A percentile compares a stretch with the other conserved stretches of the same genome.
phyloP scores from a whole-genome alignment of 2,113 vertebrate species.

The Epinephelus fuscoguttatus region DNA sequence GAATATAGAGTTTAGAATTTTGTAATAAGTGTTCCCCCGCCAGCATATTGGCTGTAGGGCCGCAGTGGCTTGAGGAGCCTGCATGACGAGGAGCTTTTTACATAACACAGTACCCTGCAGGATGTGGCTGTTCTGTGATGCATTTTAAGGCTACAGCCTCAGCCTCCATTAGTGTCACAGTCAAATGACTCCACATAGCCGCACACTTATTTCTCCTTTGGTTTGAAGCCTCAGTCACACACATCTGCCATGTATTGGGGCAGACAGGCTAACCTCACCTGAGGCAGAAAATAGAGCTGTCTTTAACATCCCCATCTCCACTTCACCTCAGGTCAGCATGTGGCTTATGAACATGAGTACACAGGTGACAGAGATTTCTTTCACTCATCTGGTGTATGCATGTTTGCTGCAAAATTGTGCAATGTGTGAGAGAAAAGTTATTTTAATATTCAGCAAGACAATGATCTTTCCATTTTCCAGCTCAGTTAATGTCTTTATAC shows the following conservation, averaged over 20 bases:
- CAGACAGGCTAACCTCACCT: slow-evolving; percentile 38
- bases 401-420: not conserved
- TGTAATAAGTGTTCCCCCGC: slow-evolving; percentile 29
- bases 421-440: not conserved
- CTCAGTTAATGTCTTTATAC: not conserved
- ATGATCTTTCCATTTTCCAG: not conserved
- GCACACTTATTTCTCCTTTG: slow-evolving; percentile 27
- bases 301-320: not conserved
- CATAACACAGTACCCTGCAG: slow-evolving; percentile 25
- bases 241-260: slow-evolving; percentile 28
- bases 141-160: slow-evolving; percentile 42
- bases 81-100: slow-evolving; percentile 26
- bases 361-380: not conserved
- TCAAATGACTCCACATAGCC: slow-evolving; percentile 40
- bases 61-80: not conserved
- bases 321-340: slow-evolving; percentile 5
- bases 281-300: slow-evolving; percentile 24
- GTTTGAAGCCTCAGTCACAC: slow-evolving; percentile 36
- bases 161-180: slow-evolving; percentile 60
- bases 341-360: not conserved
- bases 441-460: not conserved
- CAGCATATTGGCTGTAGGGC: slow-evolving; percentile 4
- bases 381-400: not conserved
- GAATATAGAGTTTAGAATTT: slow-evolving; percentile 42
- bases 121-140: slow-evolving; percentile 46